These are phyloP conservation scores for Distichodus sexfasciatus DNA, from an alignment of 2,797 vertebrate genomes.

Conservation along the genomic window DNA sequence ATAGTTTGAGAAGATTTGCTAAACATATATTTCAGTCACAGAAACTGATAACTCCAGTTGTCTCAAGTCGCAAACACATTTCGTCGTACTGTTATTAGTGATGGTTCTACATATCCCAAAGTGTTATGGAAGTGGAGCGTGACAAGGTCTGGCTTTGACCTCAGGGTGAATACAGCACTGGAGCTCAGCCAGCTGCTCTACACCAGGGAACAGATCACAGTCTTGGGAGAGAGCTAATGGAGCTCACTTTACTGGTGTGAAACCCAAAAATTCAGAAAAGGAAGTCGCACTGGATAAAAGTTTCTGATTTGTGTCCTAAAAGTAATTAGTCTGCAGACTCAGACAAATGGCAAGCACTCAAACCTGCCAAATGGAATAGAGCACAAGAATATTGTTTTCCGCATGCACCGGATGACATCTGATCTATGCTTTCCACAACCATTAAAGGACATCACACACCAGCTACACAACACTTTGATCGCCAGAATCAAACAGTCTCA, in stretches of 20 bases:
- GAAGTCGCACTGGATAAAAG: no score
- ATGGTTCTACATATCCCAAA: no score
- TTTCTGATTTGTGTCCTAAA: no score
- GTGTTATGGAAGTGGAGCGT: no score
- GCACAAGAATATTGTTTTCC: not conserved
- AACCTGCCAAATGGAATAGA: not conserved
- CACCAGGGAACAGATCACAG: conserved; percentile 11
- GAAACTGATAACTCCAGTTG: no score
- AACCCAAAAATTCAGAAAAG: conserved; percentile 30
- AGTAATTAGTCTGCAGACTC: no score
- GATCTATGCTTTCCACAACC: not conserved
- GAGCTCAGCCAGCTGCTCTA: conserved; percentile 30
- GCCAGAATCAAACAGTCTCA: conserved; percentile 22
- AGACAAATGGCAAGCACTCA: not conserved
- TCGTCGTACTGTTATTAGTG: no score
- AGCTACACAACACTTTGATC: not conserved
- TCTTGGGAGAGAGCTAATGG: conserved; percentile 26
- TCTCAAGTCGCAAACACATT: no score
- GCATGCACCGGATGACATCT: not conserved
- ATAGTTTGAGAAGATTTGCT: no score
- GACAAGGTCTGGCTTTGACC: not conserved
- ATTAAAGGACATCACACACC: not conserved
- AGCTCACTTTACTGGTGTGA: conserved; percentile 23
- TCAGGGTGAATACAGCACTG: conserved; percentile 7
- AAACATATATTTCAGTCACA: no score